phyloP scores from a whole-genome alignment of 1,140 invertebrate species.

The Anthonomus grandis region DNA sequence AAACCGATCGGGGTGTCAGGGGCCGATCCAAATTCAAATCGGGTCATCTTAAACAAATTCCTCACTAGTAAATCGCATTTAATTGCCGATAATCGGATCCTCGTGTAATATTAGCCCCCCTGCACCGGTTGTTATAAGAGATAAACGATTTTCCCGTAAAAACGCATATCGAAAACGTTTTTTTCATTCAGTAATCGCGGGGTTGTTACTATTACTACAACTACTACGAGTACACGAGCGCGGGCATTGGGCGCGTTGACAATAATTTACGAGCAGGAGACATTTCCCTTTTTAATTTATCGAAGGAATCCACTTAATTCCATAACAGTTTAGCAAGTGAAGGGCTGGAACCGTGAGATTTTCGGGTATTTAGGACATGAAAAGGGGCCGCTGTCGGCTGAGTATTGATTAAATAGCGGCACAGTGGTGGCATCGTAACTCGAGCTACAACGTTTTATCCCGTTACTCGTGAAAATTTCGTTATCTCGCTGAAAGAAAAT shows the following conservation, averaged over 20 bases:
- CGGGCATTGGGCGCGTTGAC: slow-evolving; percentile 24
- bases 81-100: slow-evolving; percentile 35
- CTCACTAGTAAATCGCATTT: slow-evolving; percentile 41
- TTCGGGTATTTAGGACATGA: slow-evolving; percentile 20
- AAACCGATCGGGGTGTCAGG: slow-evolving; percentile 28
- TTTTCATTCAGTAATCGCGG: slow-evolving; percentile 31
- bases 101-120: slow-evolving; percentile 29
- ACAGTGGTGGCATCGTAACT: slow-evolving; percentile 10
- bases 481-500: slow-evolving; percentile 32
- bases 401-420: slow-evolving; percentile 28
- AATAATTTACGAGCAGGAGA: slow-evolving; percentile 23
- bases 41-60: slow-evolving; percentile 41
- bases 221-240: slow-evolving; percentile 24
- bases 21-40: slow-evolving; percentile 44
- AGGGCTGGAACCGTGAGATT: slow-evolving; percentile 1
- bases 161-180: slow-evolving; percentile 5
- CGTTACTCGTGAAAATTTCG: no score
- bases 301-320: neutral
- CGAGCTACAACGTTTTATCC: slow-evolving; percentile 8
- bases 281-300: slow-evolving; percentile 19
- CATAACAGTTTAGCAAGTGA: neutral
- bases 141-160: neutral
- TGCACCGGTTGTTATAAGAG: slow-evolving; percentile 21
- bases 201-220: slow-evolving; percentile 20
- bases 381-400: no score